phyloP scores from a whole-genome alignment of 2,888 invertebrate genomes.

The Gonocerus acuteangulatus region DNA sequence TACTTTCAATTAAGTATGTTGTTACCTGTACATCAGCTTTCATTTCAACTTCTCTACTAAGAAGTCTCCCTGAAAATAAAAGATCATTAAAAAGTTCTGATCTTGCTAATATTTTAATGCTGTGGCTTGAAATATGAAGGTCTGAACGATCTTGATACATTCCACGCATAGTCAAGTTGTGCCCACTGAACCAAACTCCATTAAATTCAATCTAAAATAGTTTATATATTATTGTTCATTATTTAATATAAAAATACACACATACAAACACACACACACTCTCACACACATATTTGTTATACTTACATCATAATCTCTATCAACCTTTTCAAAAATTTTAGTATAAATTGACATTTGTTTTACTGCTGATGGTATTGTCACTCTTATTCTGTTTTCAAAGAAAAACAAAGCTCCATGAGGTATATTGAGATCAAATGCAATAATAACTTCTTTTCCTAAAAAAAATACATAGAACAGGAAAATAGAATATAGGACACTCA shows the following conservation, averaged over 20 bases:
- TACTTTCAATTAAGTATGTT: too few relatives aligned
- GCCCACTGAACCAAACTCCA: constrained; percentile 75
- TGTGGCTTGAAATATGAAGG: constrained; percentile 55
- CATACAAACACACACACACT: too few relatives aligned
- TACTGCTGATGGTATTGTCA: constrained; percentile 63
- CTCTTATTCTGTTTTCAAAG: constrained; percentile 61
- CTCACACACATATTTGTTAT: not conserved
- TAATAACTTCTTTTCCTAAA: constrained; percentile 50
- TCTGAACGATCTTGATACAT: constrained; percentile 68
- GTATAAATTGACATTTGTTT: constrained; percentile 59
- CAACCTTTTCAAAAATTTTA: constrained; percentile 59
- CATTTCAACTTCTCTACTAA: constrained; percentile 60
- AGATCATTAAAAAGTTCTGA: constrained; percentile 67
- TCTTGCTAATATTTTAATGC: constrained; percentile 60
- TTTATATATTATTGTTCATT: not conserved
- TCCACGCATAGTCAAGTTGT: constrained; percentile 60
- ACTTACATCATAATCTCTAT: constrained; percentile 61
- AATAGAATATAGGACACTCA: not conserved
- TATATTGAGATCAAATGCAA: constrained; percentile 52
- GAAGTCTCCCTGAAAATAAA: constrained; percentile 56
- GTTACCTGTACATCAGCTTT: constrained; percentile 62
- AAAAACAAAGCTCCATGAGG: constrained; percentile 60
- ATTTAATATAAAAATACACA: not conserved
- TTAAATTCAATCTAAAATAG: constrained; percentile 57
- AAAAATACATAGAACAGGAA: not conserved